Evolutionary conservation across 2,113 vertebrate genomes (phyloP).

Genomic region (Crotalus viridis): DNA sequence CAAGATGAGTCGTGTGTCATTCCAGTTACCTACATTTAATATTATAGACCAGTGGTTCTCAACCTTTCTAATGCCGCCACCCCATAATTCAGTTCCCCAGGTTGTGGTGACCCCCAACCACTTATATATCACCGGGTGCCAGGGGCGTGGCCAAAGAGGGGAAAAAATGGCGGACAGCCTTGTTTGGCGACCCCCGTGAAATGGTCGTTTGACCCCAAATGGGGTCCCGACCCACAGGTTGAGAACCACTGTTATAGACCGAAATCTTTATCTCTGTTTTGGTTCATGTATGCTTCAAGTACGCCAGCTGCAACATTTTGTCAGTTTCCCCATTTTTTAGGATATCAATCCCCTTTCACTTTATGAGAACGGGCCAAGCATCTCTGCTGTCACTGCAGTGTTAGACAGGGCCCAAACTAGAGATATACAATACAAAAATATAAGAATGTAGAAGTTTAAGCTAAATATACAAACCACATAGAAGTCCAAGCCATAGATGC

Average conservation of each 20-base stretch:
- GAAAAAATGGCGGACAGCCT: no score
- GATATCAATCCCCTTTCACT: neutral
- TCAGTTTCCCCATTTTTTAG: neutral
- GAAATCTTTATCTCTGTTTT: neutral
- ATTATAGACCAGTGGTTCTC: no score
- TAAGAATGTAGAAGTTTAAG: neutral
- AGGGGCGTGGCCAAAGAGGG: no score
- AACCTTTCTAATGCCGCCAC: no score
- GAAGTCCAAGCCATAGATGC: conserved; percentile 98
- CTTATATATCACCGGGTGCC: no score
- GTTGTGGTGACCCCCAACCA: no score
- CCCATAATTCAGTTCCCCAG: no score
- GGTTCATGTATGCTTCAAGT: neutral
- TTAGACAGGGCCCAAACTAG: neutral
- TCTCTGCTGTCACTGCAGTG: neutral
- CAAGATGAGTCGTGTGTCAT: neutral
- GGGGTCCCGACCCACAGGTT: no score
- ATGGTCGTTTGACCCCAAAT: no score
- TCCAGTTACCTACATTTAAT: no score
- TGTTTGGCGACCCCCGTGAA: no score
- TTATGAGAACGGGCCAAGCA: neutral
- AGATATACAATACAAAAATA: neutral
- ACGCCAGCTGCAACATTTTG: neutral
- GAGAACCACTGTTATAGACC: no score
- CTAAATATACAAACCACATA: conserved; percentile 83